Percentiles rank a stretch among this genome's conserved stretches.
Evolutionary conservation across 2,113 vertebrate genomes (phyloP).

Genomic region (Osmerus mordax): DNA sequence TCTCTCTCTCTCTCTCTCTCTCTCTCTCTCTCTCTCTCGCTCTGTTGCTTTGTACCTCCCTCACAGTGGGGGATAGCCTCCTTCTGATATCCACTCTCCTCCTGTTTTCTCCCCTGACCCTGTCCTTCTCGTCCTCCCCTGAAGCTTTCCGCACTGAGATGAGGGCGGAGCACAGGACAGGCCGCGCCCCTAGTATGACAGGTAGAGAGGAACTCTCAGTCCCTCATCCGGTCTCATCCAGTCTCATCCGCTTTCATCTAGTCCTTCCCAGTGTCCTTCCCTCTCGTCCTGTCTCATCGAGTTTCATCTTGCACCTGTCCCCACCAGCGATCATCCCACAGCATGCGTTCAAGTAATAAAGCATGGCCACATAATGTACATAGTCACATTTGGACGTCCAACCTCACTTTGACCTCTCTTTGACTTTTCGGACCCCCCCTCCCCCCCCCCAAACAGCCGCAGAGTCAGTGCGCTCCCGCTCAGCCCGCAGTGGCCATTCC

Average conservation of each 20-base stretch:
- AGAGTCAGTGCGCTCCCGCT: constrained; percentile 86
- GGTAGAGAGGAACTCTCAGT: constrained; percentile 53
- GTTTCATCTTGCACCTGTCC: not conserved
- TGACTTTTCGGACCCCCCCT: not conserved
- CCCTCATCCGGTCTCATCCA: not conserved
- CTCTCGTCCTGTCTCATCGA: not conserved
- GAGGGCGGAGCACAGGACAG: constrained; percentile 72
- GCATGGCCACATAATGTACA: not conserved
- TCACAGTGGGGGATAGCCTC: not conserved
- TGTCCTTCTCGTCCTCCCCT: constrained; percentile 13
- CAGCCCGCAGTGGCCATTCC: constrained; percentile 93
- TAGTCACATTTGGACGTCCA: not conserved
- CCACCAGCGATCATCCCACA: not conserved
- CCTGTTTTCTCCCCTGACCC: not conserved
- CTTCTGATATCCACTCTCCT: not conserved
- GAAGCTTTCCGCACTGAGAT: constrained; percentile 71
- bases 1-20: not conserved
- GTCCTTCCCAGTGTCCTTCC: not conserved
- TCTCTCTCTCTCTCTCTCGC: not conserved
- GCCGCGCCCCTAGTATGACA: constrained; percentile 71
- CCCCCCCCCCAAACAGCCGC: constrained; percentile 66
- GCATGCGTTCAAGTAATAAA: not conserved
- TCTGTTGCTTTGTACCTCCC: not conserved
- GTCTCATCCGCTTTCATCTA: not conserved
- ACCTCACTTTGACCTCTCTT: accelerated